Conservation (phyloP, 2,113 vertebrate genomes). For the Grammomys dolichurus region DNA sequence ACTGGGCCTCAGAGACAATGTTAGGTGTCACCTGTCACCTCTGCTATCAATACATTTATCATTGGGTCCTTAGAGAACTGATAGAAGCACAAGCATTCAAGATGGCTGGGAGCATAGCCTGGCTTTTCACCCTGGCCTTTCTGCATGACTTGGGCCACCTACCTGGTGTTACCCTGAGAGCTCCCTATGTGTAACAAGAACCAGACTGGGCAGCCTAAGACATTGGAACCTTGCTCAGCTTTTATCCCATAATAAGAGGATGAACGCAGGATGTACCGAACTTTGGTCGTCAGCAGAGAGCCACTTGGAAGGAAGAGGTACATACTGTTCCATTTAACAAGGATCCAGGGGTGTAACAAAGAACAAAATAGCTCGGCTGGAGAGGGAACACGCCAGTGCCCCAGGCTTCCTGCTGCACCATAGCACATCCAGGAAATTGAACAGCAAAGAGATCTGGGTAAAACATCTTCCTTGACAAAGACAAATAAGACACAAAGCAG, state of each 20-base stretch:
- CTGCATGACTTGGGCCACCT: not conserved
- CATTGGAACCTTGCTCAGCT: not conserved
- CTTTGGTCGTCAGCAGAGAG: not conserved
- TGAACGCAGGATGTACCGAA: not conserved
- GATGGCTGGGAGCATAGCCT: no score
- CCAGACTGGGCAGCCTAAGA: not conserved
- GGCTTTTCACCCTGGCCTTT: not conserved
- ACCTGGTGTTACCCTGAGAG: not conserved
- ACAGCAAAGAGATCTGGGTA: not conserved
- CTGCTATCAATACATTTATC: not conserved
- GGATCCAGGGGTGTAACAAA: not conserved
- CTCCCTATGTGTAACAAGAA: not conserved
- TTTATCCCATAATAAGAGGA: not conserved
- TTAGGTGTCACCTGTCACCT: not conserved
- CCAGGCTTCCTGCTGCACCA: not conserved
- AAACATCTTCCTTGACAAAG: not conserved
- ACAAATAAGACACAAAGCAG: not conserved
- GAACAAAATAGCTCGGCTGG: not conserved
- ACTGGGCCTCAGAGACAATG: not conserved
- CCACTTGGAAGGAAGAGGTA: not conserved
- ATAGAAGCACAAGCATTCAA: not conserved
- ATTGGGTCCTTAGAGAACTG: not conserved
- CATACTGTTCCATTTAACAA: not conserved
- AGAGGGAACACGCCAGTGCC: fast-evolving
- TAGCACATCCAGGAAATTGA: not conserved